Evolutionary conservation across 2,113 vertebrate genomes (phyloP), one percentile per base, ranked within the genome.

Genomic region (Alosa alosa): DNA sequence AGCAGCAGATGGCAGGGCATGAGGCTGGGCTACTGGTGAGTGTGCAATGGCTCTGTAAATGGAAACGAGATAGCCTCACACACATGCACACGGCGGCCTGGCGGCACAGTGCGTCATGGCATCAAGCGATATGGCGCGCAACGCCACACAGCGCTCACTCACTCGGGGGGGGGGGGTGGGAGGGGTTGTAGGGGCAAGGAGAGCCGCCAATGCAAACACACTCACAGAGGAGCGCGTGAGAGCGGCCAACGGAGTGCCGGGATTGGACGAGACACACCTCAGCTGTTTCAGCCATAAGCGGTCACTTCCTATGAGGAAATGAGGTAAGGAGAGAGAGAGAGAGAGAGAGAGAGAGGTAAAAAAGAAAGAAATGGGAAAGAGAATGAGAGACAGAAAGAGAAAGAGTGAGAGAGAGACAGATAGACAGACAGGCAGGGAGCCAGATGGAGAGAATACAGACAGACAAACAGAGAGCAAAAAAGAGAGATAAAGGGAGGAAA

Each of bases 1-100:
- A 50, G 6, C 49, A 50, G 49, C 52, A 55, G 60, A n/a, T 0
- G n/a, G 60, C 60, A 64, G 22, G 60, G 22, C 25, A 11, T 15
- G 10, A 9, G 31, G 25, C 64, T 6, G 64, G 64, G 10, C 11
- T 78, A 78, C 3, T 36, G 72, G 25, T 78, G 36, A 78, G 31
- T 78, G 11, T 13, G 72, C 15, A 78, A 46, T 25, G 9, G 83
- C 57, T 68, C 45, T 17, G 64, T 86, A 64, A 83, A 78, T 83
- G 85, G 82, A 86, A 83, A 86, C 45, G n/a, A 78, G 60, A 86
- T 83, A 45, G 83, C 45, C 57, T 3, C 45, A 52, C 75, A 52
- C 45, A 60, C 72, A 78, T 78, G 36, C 31, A 36, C 72, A 78
- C 11, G 13, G 64, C 25, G 13, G 64, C 10, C 31, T 25, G 64